phyloP scores from a whole-genome alignment of 1,140 invertebrate species.

The Hetaerina americana region DNA sequence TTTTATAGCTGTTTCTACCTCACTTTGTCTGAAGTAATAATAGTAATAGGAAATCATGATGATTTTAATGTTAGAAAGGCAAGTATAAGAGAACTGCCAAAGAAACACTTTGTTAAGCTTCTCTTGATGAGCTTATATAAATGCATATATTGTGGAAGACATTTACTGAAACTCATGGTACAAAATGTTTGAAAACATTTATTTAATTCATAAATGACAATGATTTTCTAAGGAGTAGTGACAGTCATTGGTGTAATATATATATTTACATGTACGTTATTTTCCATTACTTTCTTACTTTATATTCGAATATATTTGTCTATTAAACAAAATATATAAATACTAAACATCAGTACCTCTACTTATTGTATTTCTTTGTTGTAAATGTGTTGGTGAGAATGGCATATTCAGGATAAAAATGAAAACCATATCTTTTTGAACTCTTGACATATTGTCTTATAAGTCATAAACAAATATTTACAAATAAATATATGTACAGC shows the following conservation, averaged over 20 bases:
- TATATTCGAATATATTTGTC: not conserved
- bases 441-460: not conserved
- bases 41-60: not conserved
- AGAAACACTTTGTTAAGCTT: not conserved
- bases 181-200: conserved; percentile 1
- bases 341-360: not conserved
- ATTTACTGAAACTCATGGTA: not conserved
- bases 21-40: not conserved
- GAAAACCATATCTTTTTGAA: not conserved
- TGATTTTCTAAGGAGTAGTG: not conserved
- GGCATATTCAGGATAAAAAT: not conserved
- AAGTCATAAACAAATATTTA: conserved; percentile 1
- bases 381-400: not conserved
- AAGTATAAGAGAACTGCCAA: not conserved
- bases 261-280: conserved; percentile 1
- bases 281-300: not conserved
- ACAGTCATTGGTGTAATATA: not conserved
- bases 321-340: conserved; percentile 1
- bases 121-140: not conserved
- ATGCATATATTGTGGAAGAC: not conserved
- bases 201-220: conserved; percentile 1
- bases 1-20: not conserved
- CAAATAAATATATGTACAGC: not conserved
- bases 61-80: not conserved
- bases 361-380: not conserved